A percentile compares a stretch with the other conserved stretches of the same genome.
Conservation (phyloP, 2,113 vertebrate species). For the Gorilla gorilla region DNA sequence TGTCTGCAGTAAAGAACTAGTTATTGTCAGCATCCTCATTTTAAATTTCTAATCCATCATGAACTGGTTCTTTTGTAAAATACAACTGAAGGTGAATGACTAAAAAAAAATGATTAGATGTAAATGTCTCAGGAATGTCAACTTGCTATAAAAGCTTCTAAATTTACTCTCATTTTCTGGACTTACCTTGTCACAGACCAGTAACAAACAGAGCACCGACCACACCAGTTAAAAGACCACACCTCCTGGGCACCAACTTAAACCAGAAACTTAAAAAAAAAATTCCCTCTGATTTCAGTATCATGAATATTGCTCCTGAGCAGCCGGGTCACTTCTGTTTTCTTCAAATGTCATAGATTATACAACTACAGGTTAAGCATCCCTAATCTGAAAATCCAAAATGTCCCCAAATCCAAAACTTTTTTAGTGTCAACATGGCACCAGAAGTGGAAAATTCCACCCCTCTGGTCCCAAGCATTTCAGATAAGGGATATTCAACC, state of each 20-base stretch:
- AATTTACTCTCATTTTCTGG: background rate
- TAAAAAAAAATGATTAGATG: background rate
- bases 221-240: background rate
- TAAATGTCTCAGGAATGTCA: background rate
- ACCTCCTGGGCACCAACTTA: background rate
- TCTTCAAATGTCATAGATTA: background rate
- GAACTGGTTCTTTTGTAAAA: background rate
- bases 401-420: background rate
- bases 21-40: background rate
- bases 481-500: background rate
- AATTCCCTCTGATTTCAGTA: background rate
- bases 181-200: background rate
- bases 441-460: background rate
- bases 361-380: background rate
- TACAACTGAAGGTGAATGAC: background rate
- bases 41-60: background rate
- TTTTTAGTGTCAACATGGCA: background rate
- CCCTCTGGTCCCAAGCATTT: background rate
- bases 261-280: background rate
- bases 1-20: background rate
- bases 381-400: background rate
- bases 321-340: background rate
- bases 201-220: background rate
- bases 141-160: background rate
- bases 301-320: background rate